phyloP scores from a whole-genome alignment of 2,797 vertebrate species.

The Euphonia xanthogaster region DNA sequence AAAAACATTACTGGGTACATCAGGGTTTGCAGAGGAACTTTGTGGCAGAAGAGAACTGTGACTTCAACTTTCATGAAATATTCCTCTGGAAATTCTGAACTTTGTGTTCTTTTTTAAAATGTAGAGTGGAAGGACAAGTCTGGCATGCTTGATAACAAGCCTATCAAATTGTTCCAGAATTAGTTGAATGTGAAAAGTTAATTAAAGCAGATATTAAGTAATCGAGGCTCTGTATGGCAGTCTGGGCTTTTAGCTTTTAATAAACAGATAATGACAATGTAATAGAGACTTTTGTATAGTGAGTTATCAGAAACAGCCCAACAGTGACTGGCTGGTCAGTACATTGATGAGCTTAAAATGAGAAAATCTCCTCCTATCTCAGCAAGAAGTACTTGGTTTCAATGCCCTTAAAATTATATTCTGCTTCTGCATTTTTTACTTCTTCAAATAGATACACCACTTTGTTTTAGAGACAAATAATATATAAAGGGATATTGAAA shows the following conservation, averaged over 20 bases:
- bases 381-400: slow-evolving; percentile 70
- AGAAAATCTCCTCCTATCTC: slow-evolving; percentile 70
- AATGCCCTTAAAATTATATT: slow-evolving; percentile 57
- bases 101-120: neutral
- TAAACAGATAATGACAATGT: slow-evolving; percentile 69
- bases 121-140: neutral
- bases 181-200: slow-evolving; percentile 47
- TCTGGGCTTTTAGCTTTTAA: slow-evolving; percentile 46
- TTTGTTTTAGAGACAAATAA: slow-evolving; percentile 24
- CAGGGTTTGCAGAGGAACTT: neutral
- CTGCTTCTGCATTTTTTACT: slow-evolving; percentile 6
- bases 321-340: slow-evolving; percentile 62
- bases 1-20: neutral
- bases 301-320: slow-evolving; percentile 68
- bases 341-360: slow-evolving; percentile 63
- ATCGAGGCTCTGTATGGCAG: neutral
- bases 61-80: neutral
- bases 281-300: slow-evolving; percentile 52
- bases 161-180: slow-evolving; percentile 7
- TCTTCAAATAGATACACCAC: slow-evolving; percentile 45
- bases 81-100: neutral
- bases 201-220: slow-evolving; percentile 63
- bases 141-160: neutral
- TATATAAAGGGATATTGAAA: slow-evolving; percentile 62
- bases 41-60: neutral